phyloP scores from a whole-genome alignment of 2,113 vertebrate genomes.

The Actenoides lindsayi region DNA sequence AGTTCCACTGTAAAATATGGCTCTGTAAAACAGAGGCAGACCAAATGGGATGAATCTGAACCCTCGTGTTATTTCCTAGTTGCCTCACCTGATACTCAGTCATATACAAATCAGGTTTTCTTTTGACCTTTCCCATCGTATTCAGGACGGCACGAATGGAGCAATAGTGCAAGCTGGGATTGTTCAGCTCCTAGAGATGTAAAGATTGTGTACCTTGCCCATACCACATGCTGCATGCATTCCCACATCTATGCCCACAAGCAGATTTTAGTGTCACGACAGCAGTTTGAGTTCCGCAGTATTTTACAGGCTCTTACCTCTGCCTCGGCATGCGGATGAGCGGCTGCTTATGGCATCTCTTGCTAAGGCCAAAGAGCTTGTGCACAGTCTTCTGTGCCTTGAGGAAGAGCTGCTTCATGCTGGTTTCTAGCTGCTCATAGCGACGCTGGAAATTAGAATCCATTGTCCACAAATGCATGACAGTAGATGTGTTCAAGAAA shows the following conservation, averaged over 20 bases:
- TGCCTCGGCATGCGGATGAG: constrained; percentile 88
- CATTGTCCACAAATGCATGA: constrained; percentile 94
- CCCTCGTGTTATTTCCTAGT: fast-evolving
- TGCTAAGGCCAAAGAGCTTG: constrained; percentile 96
- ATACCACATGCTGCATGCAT: too few species aligned
- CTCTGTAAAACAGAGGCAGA: neutral
- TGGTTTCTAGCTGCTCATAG: constrained; percentile 91
- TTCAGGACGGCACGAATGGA: neutral
- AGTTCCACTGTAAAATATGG: neutral
- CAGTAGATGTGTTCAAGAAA: constrained; percentile 90
- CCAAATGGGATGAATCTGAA: neutral
- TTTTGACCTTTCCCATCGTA: neutral
- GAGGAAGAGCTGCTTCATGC: constrained; percentile 86
- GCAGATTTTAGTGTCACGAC: neutral
- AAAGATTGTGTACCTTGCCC: neutral
- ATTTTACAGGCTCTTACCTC: constrained; percentile 77
- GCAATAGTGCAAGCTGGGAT: neutral
- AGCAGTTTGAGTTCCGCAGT: neutral
- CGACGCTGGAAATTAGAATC: constrained; percentile 91
- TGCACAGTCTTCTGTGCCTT: constrained; percentile 92
- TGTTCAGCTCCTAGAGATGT: neutral
- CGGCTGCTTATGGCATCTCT: constrained; percentile 93
- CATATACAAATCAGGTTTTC: neutral
- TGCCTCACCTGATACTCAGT: neutral
- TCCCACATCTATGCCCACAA: neutral